Evolutionary conservation across 2,113 vertebrate genomes (phyloP).

Genomic region (Nibea albiflora): DNA sequence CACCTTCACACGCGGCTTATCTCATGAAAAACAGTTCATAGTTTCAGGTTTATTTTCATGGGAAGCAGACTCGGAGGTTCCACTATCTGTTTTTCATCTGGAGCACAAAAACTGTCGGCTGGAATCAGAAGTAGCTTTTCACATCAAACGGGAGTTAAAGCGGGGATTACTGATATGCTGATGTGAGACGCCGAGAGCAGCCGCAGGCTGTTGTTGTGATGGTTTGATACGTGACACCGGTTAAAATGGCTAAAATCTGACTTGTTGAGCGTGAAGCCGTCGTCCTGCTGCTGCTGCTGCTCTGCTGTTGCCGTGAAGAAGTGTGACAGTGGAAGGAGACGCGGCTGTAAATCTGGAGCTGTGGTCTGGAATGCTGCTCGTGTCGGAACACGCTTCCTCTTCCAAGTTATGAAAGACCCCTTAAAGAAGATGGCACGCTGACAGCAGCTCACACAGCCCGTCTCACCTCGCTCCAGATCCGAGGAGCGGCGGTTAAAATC

Average conservation of each 20-base stretch:
- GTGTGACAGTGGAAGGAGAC: constrained; percentile 66
- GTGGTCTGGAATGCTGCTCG: constrained; percentile 82
- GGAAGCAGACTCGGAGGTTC: neutral
- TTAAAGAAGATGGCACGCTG: constrained; percentile 71
- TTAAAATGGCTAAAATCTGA: constrained; percentile 30
- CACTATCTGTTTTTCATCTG: constrained; percentile 1
- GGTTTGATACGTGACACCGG: constrained; percentile 7
- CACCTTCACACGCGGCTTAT: neutral
- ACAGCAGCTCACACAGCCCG: constrained; percentile 60
- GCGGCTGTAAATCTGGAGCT: constrained; percentile 77
- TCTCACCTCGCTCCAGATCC: constrained; percentile 38
- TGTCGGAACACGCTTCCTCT: constrained; percentile 82
- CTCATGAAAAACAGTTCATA: neutral
- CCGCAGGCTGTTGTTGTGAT: neutral
- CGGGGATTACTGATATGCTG: neutral
- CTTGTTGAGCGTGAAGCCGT: neutral
- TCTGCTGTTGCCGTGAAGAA: constrained; percentile 32
- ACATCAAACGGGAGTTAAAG: neutral
- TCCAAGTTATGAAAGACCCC: constrained; percentile 85
- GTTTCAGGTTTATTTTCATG: neutral
- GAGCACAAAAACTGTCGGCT: neutral
- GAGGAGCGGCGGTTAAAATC: too few species aligned
- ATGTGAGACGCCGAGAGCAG: neutral
- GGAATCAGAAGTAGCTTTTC: neutral
- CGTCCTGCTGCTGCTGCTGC: constrained; percentile 1